Conservation (phyloP, 2,888 invertebrate genomes). For the Odontocolon sp. region DNA sequence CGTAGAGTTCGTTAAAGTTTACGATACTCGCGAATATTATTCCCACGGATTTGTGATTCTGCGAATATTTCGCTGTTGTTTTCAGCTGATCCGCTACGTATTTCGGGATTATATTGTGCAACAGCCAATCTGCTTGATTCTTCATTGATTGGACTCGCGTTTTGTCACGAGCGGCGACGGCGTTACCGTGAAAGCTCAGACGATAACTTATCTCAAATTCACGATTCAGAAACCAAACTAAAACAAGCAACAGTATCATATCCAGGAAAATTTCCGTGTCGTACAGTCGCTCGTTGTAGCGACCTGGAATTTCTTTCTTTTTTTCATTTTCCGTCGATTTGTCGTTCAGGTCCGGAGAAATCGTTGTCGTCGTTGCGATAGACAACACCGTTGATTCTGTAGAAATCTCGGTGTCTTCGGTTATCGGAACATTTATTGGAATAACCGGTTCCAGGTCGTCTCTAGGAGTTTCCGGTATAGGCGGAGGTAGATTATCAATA, state of each 20-base stretch:
- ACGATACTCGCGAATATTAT: conserved; percentile 98
- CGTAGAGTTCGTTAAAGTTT: conserved; percentile 99
- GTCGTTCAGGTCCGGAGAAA: background rate
- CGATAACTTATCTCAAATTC: conserved; percentile 98
- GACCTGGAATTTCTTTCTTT: background rate
- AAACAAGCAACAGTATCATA: conserved; percentile 89
- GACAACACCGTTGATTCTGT: background rate
- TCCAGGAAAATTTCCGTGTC: conserved; percentile 91
- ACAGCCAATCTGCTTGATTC: conserved; percentile 97
- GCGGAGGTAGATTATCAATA: background rate
- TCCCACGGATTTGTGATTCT: conserved; percentile 95
- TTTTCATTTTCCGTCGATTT: background rate
- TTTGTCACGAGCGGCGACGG: conserved; percentile 94
- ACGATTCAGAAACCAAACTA: conserved; percentile 96
- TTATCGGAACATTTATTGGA: background rate
- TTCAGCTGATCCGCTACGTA: conserved; percentile 97
- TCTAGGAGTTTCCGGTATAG: background rate
- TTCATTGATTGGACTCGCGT: conserved; percentile 94
- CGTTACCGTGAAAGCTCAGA: conserved; percentile 95
- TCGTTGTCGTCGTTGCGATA: background rate
- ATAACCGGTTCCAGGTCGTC: background rate
- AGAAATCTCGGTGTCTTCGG: conserved; percentile 10
- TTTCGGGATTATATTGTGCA: conserved; percentile 98
- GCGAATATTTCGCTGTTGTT: conserved; percentile 95
- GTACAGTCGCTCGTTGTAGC: conserved; percentile 79